Evolutionary conservation across 2,797 vertebrate genomes (phyloP).

Genomic region (Sebastes jordani): DNA sequence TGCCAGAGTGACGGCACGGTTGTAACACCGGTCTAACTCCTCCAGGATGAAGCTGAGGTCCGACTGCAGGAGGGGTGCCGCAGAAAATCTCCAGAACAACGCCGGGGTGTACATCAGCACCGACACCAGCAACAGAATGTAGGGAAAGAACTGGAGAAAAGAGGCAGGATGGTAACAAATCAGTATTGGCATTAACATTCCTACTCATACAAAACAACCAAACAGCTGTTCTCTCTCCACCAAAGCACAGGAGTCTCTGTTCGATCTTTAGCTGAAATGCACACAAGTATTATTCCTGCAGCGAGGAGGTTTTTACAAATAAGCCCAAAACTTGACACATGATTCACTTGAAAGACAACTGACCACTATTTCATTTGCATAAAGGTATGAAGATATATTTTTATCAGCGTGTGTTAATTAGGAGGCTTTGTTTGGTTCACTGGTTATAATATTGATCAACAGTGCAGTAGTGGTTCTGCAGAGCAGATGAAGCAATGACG

Average conservation of each 20-base stretch:
- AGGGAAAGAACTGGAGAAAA: slow-evolving; percentile 91
- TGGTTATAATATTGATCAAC: neutral
- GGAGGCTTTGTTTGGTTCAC: neutral
- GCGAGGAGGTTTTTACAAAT: neutral
- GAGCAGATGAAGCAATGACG: neutral
- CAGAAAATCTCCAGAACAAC: slow-evolving; percentile 91
- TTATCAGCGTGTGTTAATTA: neutral
- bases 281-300: neutral
- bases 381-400: neutral
- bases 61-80: slow-evolving; percentile 89
- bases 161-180: neutral
- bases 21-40: slow-evolving; percentile 94
- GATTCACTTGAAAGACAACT: neutral
- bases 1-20: slow-evolving; percentile 90
- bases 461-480: neutral
- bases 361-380: neutral
- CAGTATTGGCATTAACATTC: neutral
- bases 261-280: neutral
- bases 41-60: slow-evolving; percentile 96
- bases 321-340: neutral
- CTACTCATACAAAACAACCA: neutral
- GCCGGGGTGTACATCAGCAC: slow-evolving; percentile 89
- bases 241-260: neutral
- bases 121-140: slow-evolving; percentile 91
- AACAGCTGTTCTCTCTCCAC: neutral